Base-by-base conservation (phyloP, 2,888 invertebrate species). In the Gymnocheta viridis region DNA sequence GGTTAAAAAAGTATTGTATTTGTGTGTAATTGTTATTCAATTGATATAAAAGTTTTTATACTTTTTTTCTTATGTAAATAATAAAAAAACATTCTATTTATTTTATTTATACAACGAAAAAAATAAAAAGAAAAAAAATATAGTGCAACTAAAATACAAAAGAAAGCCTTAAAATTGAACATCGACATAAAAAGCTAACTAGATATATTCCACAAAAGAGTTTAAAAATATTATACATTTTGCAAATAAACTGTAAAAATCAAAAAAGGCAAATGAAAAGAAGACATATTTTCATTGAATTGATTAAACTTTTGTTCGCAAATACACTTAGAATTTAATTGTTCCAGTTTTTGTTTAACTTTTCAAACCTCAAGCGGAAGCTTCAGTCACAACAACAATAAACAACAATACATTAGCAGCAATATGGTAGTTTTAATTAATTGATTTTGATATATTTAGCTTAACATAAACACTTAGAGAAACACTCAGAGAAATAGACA, bases 391-490 rank as follows among this genome's bases (percentile, higher is more conserved):
- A 74, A 78, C 72, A 82, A 78, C 62, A 74, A 73, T 69, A 82
- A 73, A 73, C 73, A 82, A 73, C 69, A 82, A 74, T 44, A 78
- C 73, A n/a, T 60, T 64, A 73, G 51, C 62, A 74, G 51, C 54
- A 76, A 44, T 44, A 70, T 72, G 70, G 41, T 24, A 69, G 47
- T 67, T 60, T 60, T 9, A 67, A 14, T 32, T 77, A 27, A 47
- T 10, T 56, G 24, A 6, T 14, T 58, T 49, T 58, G 7, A 19
- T 47, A 47, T 29, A 47, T 60, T 80, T 49, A 47, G 22, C 60
- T 35, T 74, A 74, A 85, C 12, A 78, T 49, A 76, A 49, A 79
- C 85, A 85, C 17, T 70, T 69, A 86, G 85, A 85, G 58, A 81
- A 54, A 84, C 66, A 87, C 80, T 74, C 78, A 84, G 60, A 78